Evolutionary conservation across 2,888 invertebrate genomes (phyloP).

Genomic region (Drosophila borborema): DNA sequence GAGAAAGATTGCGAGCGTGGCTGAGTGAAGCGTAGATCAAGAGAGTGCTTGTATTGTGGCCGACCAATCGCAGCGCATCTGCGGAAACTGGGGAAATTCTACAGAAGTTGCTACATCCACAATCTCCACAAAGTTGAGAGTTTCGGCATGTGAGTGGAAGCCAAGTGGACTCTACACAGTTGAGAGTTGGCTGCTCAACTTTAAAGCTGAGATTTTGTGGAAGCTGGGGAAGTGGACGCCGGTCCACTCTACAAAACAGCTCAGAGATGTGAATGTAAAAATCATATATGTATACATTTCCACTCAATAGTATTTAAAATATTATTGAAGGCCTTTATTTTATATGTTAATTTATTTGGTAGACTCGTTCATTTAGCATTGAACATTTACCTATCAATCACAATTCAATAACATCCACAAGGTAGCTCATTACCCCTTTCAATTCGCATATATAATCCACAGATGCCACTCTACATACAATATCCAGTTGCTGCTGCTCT

Average conservation of each 20-base stretch:
- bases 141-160: constrained; percentile 35
- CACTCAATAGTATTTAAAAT: accelerated
- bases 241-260: constrained; percentile 12
- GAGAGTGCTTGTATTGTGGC: constrained; percentile 22
- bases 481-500: constrained; percentile 9
- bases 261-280: constrained; percentile 11
- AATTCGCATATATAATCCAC: constrained; percentile 2
- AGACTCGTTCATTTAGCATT: neutral
- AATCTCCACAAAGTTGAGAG: constrained; percentile 34
- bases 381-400: neutral
- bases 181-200: constrained; percentile 23
- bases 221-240: constrained; percentile 30
- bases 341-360: neutral
- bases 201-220: constrained; percentile 35
- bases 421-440: constrained; percentile 7
- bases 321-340: too few relatives aligned
- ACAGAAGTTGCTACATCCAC: constrained; percentile 20
- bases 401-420: neutral
- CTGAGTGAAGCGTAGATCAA: constrained; percentile 15
- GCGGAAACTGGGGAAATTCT: constrained; percentile 55
- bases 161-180: constrained; percentile 27
- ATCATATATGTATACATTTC: neutral
- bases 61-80: constrained; percentile 60
- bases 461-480: constrained; percentile 24
- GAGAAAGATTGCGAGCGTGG: neutral